Evolutionary conservation across 2,113 vertebrate species (phyloP).

Genomic region (Condylura cristata): DNA sequence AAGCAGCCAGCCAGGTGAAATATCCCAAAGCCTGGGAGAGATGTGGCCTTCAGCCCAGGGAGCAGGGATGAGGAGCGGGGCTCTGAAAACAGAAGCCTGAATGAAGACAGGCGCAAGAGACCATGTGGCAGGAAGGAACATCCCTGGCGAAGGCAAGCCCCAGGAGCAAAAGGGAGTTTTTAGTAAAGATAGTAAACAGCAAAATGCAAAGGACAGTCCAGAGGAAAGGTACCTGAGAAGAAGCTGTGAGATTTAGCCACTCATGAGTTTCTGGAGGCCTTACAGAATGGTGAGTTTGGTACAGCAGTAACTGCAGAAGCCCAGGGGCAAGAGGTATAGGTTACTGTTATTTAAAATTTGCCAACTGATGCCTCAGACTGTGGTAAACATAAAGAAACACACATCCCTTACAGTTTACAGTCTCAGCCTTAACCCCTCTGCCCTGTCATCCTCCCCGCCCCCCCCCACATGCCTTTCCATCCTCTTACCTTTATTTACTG

Average conservation of each 20-base stretch:
- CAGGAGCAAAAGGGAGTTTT: background rate
- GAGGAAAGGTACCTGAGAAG: background rate
- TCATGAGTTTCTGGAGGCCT: background rate
- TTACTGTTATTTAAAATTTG: background rate
- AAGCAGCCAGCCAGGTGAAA: background rate
- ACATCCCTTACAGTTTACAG: too few relatives aligned
- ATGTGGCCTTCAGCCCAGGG: background rate
- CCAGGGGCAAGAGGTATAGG: background rate
- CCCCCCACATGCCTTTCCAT: rapidly evolving
- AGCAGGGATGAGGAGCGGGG: background rate
- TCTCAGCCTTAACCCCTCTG: background rate
- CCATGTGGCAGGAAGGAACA: background rate
- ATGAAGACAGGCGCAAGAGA: background rate
- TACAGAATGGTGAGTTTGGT: background rate
- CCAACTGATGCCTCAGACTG: background rate
- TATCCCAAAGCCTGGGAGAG: too few relatives aligned
- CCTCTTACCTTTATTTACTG: background rate
- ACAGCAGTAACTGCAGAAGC: rapidly evolving
- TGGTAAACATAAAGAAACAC: background rate
- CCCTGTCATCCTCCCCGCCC: too few relatives aligned
- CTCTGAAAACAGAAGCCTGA: background rate
- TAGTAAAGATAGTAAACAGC: background rate
- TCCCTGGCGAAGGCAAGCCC: background rate
- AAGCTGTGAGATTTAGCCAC: background rate
- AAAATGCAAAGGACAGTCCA: background rate